Conservation (phyloP, 1,140 invertebrate genomes). For the Micrasema longulum region DNA sequence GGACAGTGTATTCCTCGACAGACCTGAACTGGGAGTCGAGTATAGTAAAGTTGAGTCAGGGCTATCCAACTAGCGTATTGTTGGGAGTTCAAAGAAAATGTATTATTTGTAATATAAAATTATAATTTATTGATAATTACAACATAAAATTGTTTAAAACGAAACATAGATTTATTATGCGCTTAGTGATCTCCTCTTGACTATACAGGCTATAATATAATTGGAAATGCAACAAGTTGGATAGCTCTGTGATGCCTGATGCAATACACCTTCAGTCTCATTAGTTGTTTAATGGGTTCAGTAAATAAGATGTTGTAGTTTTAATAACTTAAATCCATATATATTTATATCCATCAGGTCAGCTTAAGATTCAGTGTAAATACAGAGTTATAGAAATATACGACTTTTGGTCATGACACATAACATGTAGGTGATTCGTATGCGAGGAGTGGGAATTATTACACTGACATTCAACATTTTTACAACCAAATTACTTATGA, state of each 20-base stretch:
- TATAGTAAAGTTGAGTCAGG: conserved; percentile 23
- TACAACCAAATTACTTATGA: conserved; percentile 61
- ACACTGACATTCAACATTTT: conserved; percentile 68
- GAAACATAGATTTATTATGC: conserved; percentile 46
- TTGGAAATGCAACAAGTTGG: conserved; percentile 36
- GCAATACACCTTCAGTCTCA: conserved; percentile 2
- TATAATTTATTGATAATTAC: conserved; percentile 49
- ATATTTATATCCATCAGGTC: conserved; percentile 73
- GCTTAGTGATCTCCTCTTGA: conserved; percentile 37
- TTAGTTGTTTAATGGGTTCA: conserved; percentile 47
- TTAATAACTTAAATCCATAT: conserved; percentile 73
- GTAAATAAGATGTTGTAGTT: conserved; percentile 70
- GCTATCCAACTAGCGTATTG: conserved; percentile 40
- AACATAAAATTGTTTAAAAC: conserved; percentile 46
- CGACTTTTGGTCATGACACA: conserved; percentile 67
- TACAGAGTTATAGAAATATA: conserved; percentile 69
- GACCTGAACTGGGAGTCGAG: too few species aligned
- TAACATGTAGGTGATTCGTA: conserved; percentile 69
- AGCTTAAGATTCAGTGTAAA: conserved; percentile 72
- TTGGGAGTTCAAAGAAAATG: conserved; percentile 37
- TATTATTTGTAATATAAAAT: conserved; percentile 46
- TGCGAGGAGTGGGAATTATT: conserved; percentile 58
- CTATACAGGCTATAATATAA: conserved; percentile 37
- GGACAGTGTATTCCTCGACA: too few species aligned
- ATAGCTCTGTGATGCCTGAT: conserved; percentile 38